Conservation (phyloP, 2,888 invertebrate species). For the Antheraea assamensis region DNA sequence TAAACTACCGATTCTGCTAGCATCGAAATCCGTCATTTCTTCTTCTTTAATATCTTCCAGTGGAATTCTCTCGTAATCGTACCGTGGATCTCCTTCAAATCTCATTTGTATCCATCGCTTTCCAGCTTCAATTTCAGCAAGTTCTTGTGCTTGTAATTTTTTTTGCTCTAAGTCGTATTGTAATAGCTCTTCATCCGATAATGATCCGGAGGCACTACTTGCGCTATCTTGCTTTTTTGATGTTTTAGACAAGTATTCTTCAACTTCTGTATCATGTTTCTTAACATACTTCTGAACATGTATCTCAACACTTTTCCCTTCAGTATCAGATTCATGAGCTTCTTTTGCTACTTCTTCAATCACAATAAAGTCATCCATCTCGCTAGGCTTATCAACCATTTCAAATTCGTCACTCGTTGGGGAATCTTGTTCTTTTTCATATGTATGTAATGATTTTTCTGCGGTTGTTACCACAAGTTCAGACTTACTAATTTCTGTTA, state of each 20-base stretch:
- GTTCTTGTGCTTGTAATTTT: constrained; percentile 72
- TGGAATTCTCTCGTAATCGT: constrained; percentile 91
- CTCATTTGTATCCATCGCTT: constrained; percentile 96
- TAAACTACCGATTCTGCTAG: constrained; percentile 88
- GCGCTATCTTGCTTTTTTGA: constrained; percentile 85
- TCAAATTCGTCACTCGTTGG: constrained; percentile 93
- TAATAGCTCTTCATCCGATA: constrained; percentile 83
- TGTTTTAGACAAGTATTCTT: constrained; percentile 86
- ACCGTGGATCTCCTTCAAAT: constrained; percentile 88
- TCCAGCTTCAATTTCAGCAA: constrained; percentile 85
- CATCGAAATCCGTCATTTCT: constrained; percentile 93
- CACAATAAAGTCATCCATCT: constrained; percentile 93
- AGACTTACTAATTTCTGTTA: constrained; percentile 75
- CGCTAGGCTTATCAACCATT: constrained; percentile 92
- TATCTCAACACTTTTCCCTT: constrained; percentile 91
- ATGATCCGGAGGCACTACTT: constrained; percentile 80
- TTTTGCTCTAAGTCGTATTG: constrained; percentile 87
- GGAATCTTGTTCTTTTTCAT: constrained; percentile 85
- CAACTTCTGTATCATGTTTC: constrained; percentile 86
- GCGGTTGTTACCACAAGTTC: constrained; percentile 84
- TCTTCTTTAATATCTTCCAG: constrained; percentile 96
- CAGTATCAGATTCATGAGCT: constrained; percentile 90
- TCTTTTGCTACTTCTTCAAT: constrained; percentile 94
- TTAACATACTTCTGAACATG: constrained; percentile 77
- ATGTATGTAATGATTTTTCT: constrained; percentile 79